Evolutionary conservation across 2,888 invertebrate species (phyloP).

Genomic region (Chrysodeixis includens): DNA sequence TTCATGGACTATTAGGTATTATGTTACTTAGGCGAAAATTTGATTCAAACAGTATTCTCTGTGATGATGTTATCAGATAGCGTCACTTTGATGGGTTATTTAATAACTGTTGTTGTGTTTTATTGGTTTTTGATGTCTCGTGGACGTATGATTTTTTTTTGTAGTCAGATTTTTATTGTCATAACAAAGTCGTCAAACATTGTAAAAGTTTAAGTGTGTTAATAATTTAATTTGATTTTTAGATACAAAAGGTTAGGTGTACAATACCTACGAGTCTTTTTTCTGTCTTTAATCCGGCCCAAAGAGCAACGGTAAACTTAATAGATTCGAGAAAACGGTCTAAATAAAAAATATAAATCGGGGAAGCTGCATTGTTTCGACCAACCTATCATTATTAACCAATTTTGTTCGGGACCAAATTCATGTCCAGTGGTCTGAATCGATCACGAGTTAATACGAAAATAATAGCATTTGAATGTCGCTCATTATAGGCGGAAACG

Average conservation of each 20-base stretch:
- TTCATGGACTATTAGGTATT: slow-evolving; percentile 60
- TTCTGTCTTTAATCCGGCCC: no score
- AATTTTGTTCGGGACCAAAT: slow-evolving; percentile 75
- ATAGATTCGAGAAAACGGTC: background rate
- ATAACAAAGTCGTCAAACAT: background rate
- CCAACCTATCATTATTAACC: slow-evolving; percentile 79
- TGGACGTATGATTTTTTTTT: background rate
- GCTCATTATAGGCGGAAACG: slow-evolving; percentile 75
- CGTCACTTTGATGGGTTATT: slow-evolving; percentile 19
- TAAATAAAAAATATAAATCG: slow-evolving; percentile 59
- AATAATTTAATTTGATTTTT: background rate
- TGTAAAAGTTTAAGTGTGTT: background rate
- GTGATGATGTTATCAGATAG: slow-evolving; percentile 36
- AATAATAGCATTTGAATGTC: slow-evolving; percentile 84
- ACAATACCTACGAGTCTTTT: no score
- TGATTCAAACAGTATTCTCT: slow-evolving; percentile 43
- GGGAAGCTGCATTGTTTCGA: slow-evolving; percentile 65
- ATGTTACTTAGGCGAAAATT: slow-evolving; percentile 63
- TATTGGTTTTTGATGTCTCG: slow-evolving; percentile 28
- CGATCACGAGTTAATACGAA: slow-evolving; percentile 84
- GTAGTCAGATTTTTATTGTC: background rate
- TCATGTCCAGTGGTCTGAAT: slow-evolving; percentile 76
- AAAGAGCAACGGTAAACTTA: background rate
- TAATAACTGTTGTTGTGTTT: slow-evolving; percentile 33
- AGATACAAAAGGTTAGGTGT: background rate